These are phyloP conservation scores for Coluber constrictor DNA, from an alignment of 2,797 vertebrate species.

Conservation along the genomic window DNA sequence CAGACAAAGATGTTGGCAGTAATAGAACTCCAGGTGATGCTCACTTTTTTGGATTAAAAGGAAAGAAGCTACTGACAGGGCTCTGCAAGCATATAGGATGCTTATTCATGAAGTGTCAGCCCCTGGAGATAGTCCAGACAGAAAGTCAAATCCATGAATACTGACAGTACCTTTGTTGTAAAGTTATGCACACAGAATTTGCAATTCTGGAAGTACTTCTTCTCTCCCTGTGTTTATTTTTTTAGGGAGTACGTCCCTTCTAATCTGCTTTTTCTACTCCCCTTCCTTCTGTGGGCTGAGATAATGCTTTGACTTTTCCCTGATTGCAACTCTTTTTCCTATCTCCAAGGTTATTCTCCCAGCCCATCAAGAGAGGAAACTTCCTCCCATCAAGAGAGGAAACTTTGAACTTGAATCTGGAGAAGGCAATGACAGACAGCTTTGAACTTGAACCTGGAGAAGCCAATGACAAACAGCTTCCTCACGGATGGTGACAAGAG, in stretches of 20 bases:
- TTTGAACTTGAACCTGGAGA: not conserved
- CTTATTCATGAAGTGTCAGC: not conserved
- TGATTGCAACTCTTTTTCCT: not conserved
- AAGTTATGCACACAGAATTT: not conserved
- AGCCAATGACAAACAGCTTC: not conserved
- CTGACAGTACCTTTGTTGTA: not conserved
- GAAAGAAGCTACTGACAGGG: not conserved
- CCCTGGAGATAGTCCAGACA: not conserved
- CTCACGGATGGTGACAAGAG: not conserved
- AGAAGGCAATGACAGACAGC: not conserved
- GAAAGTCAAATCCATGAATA: not conserved
- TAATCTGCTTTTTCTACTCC: not conserved
- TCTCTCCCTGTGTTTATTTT: not conserved
- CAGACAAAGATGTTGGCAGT: not conserved
- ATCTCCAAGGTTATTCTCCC: not conserved
- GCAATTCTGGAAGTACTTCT: not conserved
- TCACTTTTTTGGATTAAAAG: not conserved
- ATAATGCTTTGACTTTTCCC: not conserved
- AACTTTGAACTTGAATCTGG: not conserved
- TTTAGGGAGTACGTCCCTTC: not conserved
- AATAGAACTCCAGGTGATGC: not conserved
- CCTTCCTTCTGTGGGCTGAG: not conserved
- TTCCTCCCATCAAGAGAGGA: not conserved
- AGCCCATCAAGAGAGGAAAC: not conserved
- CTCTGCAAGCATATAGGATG: not conserved